Evolutionary conservation across 2,888 invertebrate species (phyloP).

Genomic region (Epsilonema sp.): DNA sequence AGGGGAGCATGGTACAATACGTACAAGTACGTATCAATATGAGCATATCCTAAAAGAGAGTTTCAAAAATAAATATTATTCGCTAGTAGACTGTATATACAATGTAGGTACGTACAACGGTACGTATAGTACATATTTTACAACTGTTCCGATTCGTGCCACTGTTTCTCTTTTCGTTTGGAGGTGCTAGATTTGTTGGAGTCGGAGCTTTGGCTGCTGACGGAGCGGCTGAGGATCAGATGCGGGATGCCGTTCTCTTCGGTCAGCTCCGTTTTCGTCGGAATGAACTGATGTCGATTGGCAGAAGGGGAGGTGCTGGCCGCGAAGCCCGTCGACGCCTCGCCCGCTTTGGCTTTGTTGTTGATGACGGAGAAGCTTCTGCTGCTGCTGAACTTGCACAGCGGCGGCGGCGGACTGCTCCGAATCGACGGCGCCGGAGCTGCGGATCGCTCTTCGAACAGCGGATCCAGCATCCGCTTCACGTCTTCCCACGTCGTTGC

Average conservation of each 20-base stretch:
- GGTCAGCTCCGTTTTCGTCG: too few species aligned
- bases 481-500: conserved; percentile 5
- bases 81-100: too few species aligned
- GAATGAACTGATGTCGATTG: too few species aligned
- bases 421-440: too few species aligned
- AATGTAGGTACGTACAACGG: too few species aligned
- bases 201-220: conserved; percentile 6
- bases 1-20: too few species aligned
- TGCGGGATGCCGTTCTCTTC: not conserved
- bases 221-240: not conserved
- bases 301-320: not conserved
- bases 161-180: conserved; percentile 2
- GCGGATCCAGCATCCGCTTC: conserved; percentile 4
- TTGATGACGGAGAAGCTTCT: not conserved
- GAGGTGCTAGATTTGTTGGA: conserved; percentile 7
- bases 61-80: too few species aligned
- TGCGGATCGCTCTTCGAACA: not conserved
- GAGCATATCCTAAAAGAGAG: too few species aligned
- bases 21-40: too few species aligned
- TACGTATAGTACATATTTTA: too few species aligned
- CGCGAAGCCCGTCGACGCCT: not conserved
- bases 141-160: conserved; percentile 7
- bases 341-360: not conserved
- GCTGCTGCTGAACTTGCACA: not conserved
- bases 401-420: not conserved